Evolutionary conservation across 1,140 invertebrate genomes (phyloP).

Genomic region (Helicoverpa armigera): DNA sequence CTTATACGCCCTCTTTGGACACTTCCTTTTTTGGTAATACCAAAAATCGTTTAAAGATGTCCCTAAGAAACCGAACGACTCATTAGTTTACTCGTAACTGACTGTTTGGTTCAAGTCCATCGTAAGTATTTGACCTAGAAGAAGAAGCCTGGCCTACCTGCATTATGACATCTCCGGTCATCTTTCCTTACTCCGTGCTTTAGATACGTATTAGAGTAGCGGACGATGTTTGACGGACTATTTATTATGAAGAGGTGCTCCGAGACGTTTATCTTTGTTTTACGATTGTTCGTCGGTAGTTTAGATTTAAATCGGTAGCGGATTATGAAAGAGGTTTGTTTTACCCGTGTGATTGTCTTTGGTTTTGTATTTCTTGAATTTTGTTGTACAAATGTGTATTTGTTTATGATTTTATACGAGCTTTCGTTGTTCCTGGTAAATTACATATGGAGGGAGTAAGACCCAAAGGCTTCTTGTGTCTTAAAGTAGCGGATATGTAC

Average conservation of each 20-base stretch:
- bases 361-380: background rate
- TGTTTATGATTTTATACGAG: no score
- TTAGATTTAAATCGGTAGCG: conserved; percentile 22
- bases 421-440: background rate
- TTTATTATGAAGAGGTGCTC: conserved; percentile 20
- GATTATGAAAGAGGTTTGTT: conserved; percentile 4
- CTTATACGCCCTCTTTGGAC: no score
- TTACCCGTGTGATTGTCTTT: background rate
- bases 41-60: no score
- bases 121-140: no score
- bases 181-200: background rate
- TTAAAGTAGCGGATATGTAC: background rate
- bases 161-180: no score
- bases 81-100: conserved; percentile 7
- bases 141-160: no score
- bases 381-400: background rate
- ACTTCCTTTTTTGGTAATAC: no score
- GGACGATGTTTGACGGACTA: conserved; percentile 21
- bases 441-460: background rate
- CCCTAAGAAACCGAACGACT: no score
- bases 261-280: conserved; percentile 2
- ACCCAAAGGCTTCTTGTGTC: no score
- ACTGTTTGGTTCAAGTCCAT: background rate
- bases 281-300: conserved; percentile 1
- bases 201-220: conserved; percentile 35